phyloP scores from a whole-genome alignment of 2,797 vertebrate species.

The Apogon talboti region DNA sequence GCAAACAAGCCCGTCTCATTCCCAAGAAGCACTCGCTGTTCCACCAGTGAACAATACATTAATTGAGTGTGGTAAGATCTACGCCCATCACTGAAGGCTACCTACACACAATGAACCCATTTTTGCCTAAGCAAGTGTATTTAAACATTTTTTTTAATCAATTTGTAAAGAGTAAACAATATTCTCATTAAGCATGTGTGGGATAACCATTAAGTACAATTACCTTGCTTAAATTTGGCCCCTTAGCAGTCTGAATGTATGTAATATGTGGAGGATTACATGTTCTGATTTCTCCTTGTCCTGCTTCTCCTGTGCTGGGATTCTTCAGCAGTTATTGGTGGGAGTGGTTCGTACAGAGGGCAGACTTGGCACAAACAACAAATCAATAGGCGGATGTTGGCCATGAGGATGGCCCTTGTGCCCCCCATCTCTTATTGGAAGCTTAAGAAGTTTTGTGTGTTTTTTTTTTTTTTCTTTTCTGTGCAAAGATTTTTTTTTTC shows the following conservation, averaged over 20 bases:
- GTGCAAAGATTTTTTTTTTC: slow-evolving; percentile 16
- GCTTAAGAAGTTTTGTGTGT: slow-evolving; percentile 39
- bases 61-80: slow-evolving; percentile 42
- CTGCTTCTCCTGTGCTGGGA: slow-evolving; percentile 8
- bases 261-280: slow-evolving; percentile 11
- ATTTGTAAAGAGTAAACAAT: background rate
- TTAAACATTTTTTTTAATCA: no score
- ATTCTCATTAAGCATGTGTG: background rate
- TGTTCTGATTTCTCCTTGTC: slow-evolving; percentile 16
- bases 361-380: slow-evolving; percentile 39
- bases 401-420: slow-evolving; percentile 31
- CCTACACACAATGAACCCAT: slow-evolving; percentile 22
- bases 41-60: slow-evolving; percentile 55
- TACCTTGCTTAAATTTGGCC: background rate
- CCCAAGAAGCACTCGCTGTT: slow-evolving; percentile 34
- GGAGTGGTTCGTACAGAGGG: slow-evolving; percentile 18
- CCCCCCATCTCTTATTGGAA: slow-evolving; percentile 47
- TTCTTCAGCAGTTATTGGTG: slow-evolving; percentile 41
- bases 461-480: slow-evolving; percentile 11
- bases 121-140: background rate
- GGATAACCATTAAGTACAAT: background rate
- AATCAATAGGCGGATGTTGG: slow-evolving; percentile 51
- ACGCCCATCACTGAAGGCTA: slow-evolving; percentile 26
- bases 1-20: slow-evolving; percentile 48
- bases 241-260: no score